Evolutionary conservation across 1,140 invertebrate species (phyloP).

Genomic region (Drosophila repletoides): DNA sequence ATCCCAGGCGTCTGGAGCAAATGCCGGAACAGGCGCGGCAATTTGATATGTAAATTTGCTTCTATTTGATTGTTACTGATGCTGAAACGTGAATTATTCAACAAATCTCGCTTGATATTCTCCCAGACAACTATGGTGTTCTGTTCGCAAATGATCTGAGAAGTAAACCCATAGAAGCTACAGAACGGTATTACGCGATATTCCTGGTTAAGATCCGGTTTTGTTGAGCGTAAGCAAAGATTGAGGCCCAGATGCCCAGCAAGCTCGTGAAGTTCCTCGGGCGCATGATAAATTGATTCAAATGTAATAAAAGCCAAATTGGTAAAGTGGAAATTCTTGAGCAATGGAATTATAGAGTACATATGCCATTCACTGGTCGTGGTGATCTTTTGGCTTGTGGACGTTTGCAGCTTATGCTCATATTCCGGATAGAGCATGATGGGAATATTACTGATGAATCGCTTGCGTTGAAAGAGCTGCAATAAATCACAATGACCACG

Average conservation of each 20-base stretch:
- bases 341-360: constrained; percentile 67
- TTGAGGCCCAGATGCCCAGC: constrained; percentile 42
- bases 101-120: constrained; percentile 50
- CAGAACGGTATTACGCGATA: constrained; percentile 35
- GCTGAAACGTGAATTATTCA: background rate
- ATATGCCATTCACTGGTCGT: constrained; percentile 63
- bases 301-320: constrained; percentile 63
- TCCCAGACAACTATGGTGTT: constrained; percentile 58
- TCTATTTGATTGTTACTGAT: constrained; percentile 47
- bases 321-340: constrained; percentile 56
- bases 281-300: constrained; percentile 64
- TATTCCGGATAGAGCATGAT: constrained; percentile 59
- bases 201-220: background rate
- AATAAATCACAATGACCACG: constrained; percentile 68
- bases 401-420: background rate
- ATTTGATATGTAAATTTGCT: constrained; percentile 32
- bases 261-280: constrained; percentile 22
- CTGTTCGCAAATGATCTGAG: constrained; percentile 56
- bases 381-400: constrained; percentile 24
- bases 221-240: constrained; percentile 44
- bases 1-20: constrained; percentile 40
- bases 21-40: constrained; percentile 42
- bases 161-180: constrained; percentile 46
- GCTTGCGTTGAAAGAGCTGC: constrained; percentile 57
- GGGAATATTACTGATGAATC: constrained; percentile 46